Evolutionary conservation across 2,888 invertebrate genomes (phyloP).

Genomic region (Drosophila neotestacea): DNA sequence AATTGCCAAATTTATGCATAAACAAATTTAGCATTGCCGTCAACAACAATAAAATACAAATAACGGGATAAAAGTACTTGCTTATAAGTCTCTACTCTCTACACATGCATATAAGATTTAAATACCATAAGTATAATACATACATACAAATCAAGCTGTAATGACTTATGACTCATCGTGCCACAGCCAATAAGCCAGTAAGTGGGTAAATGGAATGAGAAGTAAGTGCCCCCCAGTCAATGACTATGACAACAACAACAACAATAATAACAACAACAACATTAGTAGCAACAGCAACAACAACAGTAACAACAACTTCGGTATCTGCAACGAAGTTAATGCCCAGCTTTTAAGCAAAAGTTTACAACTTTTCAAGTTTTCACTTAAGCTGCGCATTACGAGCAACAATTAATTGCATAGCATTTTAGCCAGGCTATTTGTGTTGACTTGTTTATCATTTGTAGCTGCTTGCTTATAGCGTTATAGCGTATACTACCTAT

Average conservation of each 20-base stretch:
- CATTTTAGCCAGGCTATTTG: slow-evolving; percentile 39
- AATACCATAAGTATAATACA: slow-evolving; percentile 20
- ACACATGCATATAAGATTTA: slow-evolving; percentile 13
- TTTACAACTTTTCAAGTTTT: neutral
- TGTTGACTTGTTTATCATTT: slow-evolving; percentile 46
- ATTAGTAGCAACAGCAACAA: slow-evolving; percentile 11
- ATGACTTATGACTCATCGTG: slow-evolving; percentile 51
- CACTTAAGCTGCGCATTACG: slow-evolving; percentile 41
- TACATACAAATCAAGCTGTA: slow-evolving; percentile 34
- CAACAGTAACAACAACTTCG: slow-evolving; percentile 35
- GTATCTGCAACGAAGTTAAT: slow-evolving; percentile 41
- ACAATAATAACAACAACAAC: slow-evolving; percentile 10
- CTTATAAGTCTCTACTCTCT: slow-evolving; percentile 15
- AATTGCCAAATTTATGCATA: slow-evolving; percentile 60
- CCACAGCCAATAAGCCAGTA: slow-evolving; percentile 29
- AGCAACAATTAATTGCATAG: slow-evolving; percentile 29
- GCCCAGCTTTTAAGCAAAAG: slow-evolving; percentile 40
- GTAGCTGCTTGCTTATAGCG: slow-evolving; percentile 53
- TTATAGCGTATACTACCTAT: slow-evolving; percentile 6
- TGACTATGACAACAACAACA: slow-evolving; percentile 12
- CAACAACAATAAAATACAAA: slow-evolving; percentile 9
- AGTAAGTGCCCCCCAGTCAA: slow-evolving; percentile 17
- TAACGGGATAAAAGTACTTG: slow-evolving; percentile 2
- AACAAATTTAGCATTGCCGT: slow-evolving; percentile 64
- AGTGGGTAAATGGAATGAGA: slow-evolving; percentile 49